These are phyloP conservation scores for Polyommatus icarus DNA, from an alignment of 2,888 invertebrate genomes.

Conservation along the genomic window DNA sequence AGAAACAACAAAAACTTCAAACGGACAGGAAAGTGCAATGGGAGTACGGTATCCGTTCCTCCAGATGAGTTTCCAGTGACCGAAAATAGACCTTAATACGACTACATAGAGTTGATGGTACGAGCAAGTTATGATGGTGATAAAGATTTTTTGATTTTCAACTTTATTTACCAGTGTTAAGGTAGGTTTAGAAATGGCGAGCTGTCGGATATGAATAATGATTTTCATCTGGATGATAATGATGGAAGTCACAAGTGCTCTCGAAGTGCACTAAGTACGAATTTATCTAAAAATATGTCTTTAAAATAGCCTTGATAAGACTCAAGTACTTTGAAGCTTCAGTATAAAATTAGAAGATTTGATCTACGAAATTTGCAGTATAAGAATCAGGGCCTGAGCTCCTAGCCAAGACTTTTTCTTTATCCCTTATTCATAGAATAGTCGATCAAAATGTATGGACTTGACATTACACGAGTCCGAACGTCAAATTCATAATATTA, in stretches of 20 bases:
- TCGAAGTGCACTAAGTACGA: neutral
- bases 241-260: neutral
- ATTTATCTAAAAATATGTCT: neutral
- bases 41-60: slow-evolving; percentile 54
- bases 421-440: no score
- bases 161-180: neutral
- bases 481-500: no score
- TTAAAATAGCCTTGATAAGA: neutral
- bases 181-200: neutral
- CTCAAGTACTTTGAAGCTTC: neutral
- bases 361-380: no score
- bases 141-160: neutral
- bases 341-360: no score
- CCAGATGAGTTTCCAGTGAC: slow-evolving; percentile 40
- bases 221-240: slow-evolving; percentile 25
- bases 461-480: no score
- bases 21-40: slow-evolving; percentile 56
- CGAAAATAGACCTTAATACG: neutral
- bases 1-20: slow-evolving; percentile 44
- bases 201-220: slow-evolving; percentile 22
- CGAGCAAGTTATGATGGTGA: neutral
- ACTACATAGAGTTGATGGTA: neutral
- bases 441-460: no score
- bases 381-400: no score
- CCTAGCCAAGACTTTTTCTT: no score